Percentiles rank a stretch among this genome's conserved stretches.
phyloP scores from a whole-genome alignment of 2,113 vertebrate species.

The Alethe diademata region DNA sequence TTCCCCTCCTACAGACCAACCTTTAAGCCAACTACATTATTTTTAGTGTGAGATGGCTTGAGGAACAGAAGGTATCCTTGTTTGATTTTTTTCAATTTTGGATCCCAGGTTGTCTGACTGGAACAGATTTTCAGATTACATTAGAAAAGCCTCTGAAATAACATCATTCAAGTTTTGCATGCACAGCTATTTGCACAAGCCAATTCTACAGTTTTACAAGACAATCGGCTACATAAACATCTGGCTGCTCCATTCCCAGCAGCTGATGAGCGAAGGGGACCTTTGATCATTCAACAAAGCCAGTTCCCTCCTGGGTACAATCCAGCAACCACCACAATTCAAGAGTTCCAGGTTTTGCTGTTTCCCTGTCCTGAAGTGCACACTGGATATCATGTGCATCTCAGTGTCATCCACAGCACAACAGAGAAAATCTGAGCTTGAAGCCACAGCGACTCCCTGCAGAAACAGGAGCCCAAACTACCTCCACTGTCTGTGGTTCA shows the following conservation, averaged over 20 bases:
- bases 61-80: not conserved
- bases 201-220: conserved; percentile 17
- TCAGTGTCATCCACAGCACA: not conserved
- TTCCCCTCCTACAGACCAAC: not conserved
- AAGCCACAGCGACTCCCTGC: not conserved
- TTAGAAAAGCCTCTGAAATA: conserved; percentile 34
- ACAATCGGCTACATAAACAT: not conserved
- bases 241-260: conserved; percentile 9
- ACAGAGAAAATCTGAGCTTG: not conserved
- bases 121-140: conserved; percentile 9
- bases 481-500: not conserved
- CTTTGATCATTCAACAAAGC: conserved; percentile 10
- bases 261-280: not conserved
- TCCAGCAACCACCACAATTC: not conserved
- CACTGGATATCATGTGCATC: not conserved
- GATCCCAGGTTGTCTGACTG: conserved; percentile 8
- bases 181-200: conserved; percentile 17
- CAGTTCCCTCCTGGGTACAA: not conserved
- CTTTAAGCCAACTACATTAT: not conserved
- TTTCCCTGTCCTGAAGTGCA: rapidly evolving
- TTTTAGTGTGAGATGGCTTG: not conserved
- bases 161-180: not conserved
- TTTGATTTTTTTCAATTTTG: not conserved
- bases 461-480: not conserved
- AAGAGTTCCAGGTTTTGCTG: not conserved